Base-by-base conservation (phyloP, 2,888 invertebrate genomes). In the Linnaemya tessellans region DNA sequence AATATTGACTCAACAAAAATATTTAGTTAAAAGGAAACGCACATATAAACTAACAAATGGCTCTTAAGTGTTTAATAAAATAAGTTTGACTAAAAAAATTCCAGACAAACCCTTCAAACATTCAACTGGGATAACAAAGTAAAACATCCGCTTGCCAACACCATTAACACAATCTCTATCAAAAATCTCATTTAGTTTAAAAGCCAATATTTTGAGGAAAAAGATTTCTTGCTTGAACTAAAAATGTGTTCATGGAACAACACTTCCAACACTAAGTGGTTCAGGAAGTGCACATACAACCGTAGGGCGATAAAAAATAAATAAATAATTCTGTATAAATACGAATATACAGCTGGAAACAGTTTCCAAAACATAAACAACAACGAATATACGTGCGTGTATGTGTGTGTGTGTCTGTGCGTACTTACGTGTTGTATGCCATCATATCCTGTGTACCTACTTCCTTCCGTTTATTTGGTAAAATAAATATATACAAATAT, bases 161-260 rank as follows among this genome's bases (percentile, higher is more conserved):
- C 8, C 70, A 54, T 13, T 62, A 79, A 62, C 30, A 43, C 51
- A 38, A 70, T 38, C 56, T 20, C 30, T 25, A 80, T 84, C 64
- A 80, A 70, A 62, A 64, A 64, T 41, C 49, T 65, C 79, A 80
- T 75, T 70, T 13, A 70, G 38, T 58, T 74, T 49, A 80, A 71
- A 80, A 75, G 65, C 58, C 64, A 80, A 73, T 83, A 67, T 78
- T 67, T 11, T 68, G 2, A 46, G 54, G 9, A 20, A 67, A 49
- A 73, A 46, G 70, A 84, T 64, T 64, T 73, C 15, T 68, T 58
- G 65, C 64, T 79, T 62, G 35, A 65, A 70, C 58, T 68, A 65
- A 22, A 51, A 60, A 60, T 43, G 58, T n/a, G 38, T 20, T 22
- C n/a, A 60, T 18, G 43, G 30, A 68, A 35, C 49, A 68, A 65